Evolutionary conservation across 2,113 vertebrate species (phyloP).

Genomic region (Nibea albiflora): DNA sequence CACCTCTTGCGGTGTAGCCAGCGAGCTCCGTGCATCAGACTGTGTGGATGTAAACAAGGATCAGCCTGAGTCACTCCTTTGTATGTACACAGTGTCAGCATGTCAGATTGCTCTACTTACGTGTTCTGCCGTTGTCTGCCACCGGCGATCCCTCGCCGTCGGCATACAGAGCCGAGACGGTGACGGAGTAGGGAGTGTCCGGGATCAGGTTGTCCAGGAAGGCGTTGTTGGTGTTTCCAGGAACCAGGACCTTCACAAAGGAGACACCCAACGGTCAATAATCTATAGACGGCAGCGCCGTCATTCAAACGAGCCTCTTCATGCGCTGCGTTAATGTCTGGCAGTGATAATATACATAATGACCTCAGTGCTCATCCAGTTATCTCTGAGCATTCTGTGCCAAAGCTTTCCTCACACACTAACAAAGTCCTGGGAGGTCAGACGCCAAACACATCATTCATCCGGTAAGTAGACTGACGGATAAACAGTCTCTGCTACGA

Average conservation of each 20-base stretch:
- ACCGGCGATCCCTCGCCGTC: constrained; percentile 90
- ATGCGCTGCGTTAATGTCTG: constrained; percentile 51
- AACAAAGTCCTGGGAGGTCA: constrained; percentile 65
- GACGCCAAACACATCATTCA: constrained; percentile 55
- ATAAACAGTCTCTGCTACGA: constrained; percentile 53
- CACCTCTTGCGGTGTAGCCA: not conserved
- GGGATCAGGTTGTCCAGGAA: constrained; percentile 91
- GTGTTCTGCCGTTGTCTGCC: constrained; percentile 88
- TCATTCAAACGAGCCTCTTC: constrained; percentile 38
- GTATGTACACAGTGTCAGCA: not conserved
- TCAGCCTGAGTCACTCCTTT: not conserved
- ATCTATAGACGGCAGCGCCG: not conserved
- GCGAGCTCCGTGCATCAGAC: not conserved
- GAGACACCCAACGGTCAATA: constrained; percentile 13
- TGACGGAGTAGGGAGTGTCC: constrained; percentile 91
- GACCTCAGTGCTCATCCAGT: constrained; percentile 71
- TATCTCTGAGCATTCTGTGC: constrained; percentile 47
- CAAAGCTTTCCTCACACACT: constrained; percentile 64
- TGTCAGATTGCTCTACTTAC: constrained; percentile 79
- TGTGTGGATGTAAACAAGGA: not conserved
- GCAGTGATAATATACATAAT: constrained; percentile 76
- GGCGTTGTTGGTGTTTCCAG: constrained; percentile 87
- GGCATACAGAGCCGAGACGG: constrained; percentile 88
- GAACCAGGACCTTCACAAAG: constrained; percentile 88
- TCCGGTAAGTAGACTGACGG: constrained; percentile 31